A percentile compares a stretch with the other conserved stretches of the same genome.
Evolutionary conservation across 2,888 invertebrate species (phyloP).

Genomic region (Mycalesis mineus): DNA sequence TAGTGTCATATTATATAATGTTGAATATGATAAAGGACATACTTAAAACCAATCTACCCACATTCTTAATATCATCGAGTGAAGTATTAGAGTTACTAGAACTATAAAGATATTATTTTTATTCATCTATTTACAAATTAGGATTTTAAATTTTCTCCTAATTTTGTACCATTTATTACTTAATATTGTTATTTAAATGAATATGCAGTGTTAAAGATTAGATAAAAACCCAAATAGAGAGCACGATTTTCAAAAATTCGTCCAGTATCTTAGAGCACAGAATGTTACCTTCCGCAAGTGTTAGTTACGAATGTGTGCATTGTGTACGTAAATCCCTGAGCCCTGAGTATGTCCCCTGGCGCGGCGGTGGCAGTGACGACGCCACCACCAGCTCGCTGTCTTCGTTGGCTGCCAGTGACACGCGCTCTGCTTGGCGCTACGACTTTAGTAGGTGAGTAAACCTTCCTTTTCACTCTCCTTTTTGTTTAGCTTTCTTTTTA

Average conservation of each 20-base stretch:
- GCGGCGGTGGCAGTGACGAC: conserved; percentile 70
- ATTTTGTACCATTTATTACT: too few relatives aligned
- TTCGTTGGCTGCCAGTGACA: conserved; percentile 58
- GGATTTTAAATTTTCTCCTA: too few relatives aligned
- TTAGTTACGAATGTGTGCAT: conserved; percentile 48
- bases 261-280: conserved; percentile 28
- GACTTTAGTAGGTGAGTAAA: conserved; percentile 66
- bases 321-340: conserved; percentile 62
- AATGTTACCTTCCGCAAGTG: conserved; percentile 33
- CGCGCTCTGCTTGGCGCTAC: conserved; percentile 67
- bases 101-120: too few relatives aligned
- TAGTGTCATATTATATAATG: too few relatives aligned
- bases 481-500: not conserved
- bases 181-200: not conserved
- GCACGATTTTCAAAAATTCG: conserved; percentile 28
- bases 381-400: conserved; percentile 67
- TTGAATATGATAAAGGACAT: too few relatives aligned
- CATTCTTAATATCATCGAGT: too few relatives aligned
- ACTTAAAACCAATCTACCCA: too few relatives aligned
- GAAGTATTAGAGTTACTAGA: too few relatives aligned
- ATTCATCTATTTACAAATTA: too few relatives aligned
- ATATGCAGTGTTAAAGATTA: not conserved
- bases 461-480: not conserved
- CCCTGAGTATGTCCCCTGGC: conserved; percentile 39
- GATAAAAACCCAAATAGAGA: conserved; percentile 7